A percentile compares a stretch with the other conserved stretches of the same genome.
Conservation (phyloP, 2,797 vertebrate species). For the Trichosurus vulpecula region DNA sequence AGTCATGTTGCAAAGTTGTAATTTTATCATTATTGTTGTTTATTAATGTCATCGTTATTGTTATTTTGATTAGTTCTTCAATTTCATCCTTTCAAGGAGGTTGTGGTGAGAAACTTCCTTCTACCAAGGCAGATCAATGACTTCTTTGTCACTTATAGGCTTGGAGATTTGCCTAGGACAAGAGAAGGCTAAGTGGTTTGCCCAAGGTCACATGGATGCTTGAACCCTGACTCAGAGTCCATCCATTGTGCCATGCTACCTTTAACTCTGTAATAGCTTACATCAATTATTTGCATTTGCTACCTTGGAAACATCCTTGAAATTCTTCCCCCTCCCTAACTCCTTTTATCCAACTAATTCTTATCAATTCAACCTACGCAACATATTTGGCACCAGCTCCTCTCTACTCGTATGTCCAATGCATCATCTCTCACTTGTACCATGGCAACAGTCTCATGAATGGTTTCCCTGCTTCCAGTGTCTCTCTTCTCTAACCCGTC, state of each 20-base stretch:
- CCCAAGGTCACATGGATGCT: background rate
- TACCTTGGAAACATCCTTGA: background rate
- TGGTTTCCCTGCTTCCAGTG: background rate
- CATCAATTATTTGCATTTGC: background rate
- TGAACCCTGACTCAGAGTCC: background rate
- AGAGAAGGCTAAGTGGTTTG: background rate
- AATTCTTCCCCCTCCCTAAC: background rate
- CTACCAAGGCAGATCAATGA: background rate
- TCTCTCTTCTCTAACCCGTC: background rate
- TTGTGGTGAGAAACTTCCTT: background rate
- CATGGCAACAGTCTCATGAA: background rate
- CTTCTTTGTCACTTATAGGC: background rate
- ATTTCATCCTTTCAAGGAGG: background rate
- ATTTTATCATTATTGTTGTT: background rate
- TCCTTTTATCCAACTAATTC: background rate
- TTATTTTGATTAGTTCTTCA: background rate
- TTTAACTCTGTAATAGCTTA: background rate
- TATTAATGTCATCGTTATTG: background rate
- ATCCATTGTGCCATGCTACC: background rate
- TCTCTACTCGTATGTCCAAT: background rate
- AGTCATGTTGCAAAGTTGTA: background rate
- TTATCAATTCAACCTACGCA: background rate
- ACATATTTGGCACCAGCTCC: background rate
- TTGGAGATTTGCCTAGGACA: background rate
- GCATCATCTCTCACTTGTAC: background rate